Percentiles rank a stretch among this genome's conserved stretches.
phyloP scores from a whole-genome alignment of 2,797 vertebrate genomes.

The Eospalax fontanierii region DNA sequence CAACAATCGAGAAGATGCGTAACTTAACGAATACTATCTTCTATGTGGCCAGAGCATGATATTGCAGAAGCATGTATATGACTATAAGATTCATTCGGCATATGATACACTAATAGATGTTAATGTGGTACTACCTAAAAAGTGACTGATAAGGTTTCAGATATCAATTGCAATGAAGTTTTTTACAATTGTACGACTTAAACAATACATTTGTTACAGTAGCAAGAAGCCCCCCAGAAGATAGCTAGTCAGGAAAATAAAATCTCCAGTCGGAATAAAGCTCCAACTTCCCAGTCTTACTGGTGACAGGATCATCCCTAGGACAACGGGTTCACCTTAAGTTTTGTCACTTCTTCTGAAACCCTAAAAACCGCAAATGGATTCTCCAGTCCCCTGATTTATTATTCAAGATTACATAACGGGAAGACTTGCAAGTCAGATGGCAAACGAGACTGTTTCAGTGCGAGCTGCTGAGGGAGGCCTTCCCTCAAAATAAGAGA shows the following conservation, averaged over 20 bases:
- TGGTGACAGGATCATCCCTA: too few relatives aligned
- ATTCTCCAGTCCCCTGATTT: background rate
- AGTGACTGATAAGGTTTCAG: background rate
- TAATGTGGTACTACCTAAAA: background rate
- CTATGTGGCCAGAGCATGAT: background rate
- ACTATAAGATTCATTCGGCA: background rate
- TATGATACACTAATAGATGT: constrained; percentile 19
- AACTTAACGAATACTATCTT: background rate
- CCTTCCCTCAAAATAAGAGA: background rate
- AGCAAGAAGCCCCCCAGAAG: too few relatives aligned
- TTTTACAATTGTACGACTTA: background rate
- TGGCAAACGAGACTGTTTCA: background rate
- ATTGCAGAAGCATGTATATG: background rate
- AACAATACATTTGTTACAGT: background rate
- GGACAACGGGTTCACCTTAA: too few relatives aligned
- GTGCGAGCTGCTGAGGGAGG: background rate
- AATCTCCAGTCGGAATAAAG: too few relatives aligned
- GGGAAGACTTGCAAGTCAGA: background rate
- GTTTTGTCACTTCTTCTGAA: background rate
- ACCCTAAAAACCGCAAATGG: background rate
- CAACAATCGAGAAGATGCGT: background rate
- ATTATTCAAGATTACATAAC: background rate
- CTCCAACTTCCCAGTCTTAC: too few relatives aligned
- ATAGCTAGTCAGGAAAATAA: too few relatives aligned
- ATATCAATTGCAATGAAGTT: background rate